These are phyloP conservation scores for Anagyrus pseudococci DNA, from an alignment of 2,888 invertebrate species.

Conservation along the genomic window DNA sequence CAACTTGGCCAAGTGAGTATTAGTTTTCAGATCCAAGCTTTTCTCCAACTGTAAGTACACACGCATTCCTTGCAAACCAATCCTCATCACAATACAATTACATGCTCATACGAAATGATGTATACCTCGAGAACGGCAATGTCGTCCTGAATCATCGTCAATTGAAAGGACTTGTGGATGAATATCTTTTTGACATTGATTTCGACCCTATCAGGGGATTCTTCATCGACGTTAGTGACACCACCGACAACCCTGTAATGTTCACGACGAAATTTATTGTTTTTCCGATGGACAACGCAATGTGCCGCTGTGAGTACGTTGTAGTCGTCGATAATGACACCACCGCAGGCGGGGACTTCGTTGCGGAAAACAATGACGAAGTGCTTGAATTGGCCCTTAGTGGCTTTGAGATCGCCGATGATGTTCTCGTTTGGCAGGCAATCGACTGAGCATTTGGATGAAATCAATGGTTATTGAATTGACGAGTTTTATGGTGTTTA, in stretches of 20 bases:
- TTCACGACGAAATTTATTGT: not conserved
- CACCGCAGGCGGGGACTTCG: constrained; percentile 18
- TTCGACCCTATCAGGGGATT: not conserved
- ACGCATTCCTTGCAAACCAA: too few relatives aligned
- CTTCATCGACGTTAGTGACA: not conserved
- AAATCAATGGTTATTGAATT: too few relatives aligned
- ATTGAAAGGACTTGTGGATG: not conserved
- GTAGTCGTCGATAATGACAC: constrained; percentile 2
- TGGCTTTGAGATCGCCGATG: too few relatives aligned
- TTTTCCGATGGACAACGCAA: not conserved
- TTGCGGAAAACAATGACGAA: too few relatives aligned
- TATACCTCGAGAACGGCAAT: constrained; percentile 23
- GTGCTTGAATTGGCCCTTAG: too few relatives aligned
- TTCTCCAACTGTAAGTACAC: not conserved
- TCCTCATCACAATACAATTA: too few relatives aligned
- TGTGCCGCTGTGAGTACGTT: constrained; percentile 19
- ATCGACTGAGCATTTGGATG: too few relatives aligned
- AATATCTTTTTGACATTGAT: constrained; percentile 10
- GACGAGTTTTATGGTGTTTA: too few relatives aligned
- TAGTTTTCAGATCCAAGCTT: not conserved
- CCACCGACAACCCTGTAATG: constrained; percentile 7
- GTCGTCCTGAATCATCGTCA: not conserved
- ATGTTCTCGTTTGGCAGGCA: too few relatives aligned
- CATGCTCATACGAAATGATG: too few relatives aligned
- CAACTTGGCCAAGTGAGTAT: constrained; percentile 1